phyloP scores from a whole-genome alignment of 2,888 invertebrate genomes.

The Bruchidius siliquastri region DNA sequence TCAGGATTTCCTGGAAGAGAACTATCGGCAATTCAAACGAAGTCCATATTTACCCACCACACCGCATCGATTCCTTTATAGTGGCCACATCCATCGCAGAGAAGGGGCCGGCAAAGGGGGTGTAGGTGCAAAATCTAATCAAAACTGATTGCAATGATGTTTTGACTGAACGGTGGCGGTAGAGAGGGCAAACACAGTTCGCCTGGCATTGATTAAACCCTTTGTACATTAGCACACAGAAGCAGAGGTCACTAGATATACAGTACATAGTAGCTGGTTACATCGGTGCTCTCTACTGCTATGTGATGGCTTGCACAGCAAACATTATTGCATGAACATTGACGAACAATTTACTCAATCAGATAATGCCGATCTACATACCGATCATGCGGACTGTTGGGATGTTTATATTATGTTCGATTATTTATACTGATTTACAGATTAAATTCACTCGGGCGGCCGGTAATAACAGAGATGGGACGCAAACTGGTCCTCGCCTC shows the following conservation, averaged over 20 bases:
- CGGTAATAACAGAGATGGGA: background rate
- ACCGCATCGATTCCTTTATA: conserved; percentile 13
- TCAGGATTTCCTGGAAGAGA: background rate
- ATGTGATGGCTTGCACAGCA: conserved; percentile 18
- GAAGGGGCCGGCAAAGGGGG: conserved; percentile 11
- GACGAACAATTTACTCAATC: conserved; percentile 35
- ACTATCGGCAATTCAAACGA: background rate
- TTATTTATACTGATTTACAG: background rate
- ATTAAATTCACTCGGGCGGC: background rate
- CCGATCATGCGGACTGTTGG: conserved; percentile 5
- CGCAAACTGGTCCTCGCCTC: background rate
- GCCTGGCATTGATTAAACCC: conserved; percentile 38
- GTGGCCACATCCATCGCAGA: conserved; percentile 4
- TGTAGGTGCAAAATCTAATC: conserved; percentile 46
- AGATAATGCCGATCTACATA: conserved; percentile 25
- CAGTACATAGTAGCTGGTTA: conserved; percentile 14
- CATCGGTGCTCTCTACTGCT: conserved; percentile 7
- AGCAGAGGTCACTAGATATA: conserved; percentile 36
- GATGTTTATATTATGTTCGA: background rate
- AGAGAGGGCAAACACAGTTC: conserved; percentile 38
- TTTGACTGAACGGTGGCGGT: conserved; percentile 42
- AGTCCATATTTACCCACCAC: background rate
- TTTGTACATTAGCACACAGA: conserved; percentile 39
- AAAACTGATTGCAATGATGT: conserved; percentile 49
- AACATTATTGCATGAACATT: conserved; percentile 36